Base-by-base conservation (phyloP, 2,888 invertebrate genomes). In the Cataglyphis livida region DNA sequence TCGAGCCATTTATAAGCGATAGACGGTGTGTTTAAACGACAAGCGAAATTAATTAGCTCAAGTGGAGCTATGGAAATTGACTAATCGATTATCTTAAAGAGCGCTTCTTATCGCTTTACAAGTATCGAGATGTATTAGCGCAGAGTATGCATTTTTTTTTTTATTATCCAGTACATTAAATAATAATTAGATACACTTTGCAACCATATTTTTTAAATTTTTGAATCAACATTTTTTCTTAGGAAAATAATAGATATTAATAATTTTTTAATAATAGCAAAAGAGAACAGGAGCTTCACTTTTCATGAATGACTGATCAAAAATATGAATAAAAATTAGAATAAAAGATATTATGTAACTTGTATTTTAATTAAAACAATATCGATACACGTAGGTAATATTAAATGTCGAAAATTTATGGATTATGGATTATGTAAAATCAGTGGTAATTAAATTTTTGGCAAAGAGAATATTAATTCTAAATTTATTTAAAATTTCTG, bases 11-110 rank as follows among this genome's bases (percentile, higher is more conserved):
- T 84, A 75, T 84, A 81, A 51, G 62, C 38, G 76, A 66, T 54
- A 62, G 62, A 57, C 48, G 38, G 9, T 54, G 32, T 48, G 71
- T 57, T 75, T 73, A 74, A 54, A 41, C 54, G 73, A 68, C 81
- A 32, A 75, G 59, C 57, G 68, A 71, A 75, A 88, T 85, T 82
- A 84, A 88, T 85, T 82, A 71, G 57, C 48, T 10, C 66, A 62
- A 61, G 54, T 57, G 65, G 25, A 66, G 51, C 38, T 32, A 21
- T 18, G 25, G 41, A 32, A 59, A 57, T 57, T 74, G 68, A 59
- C 38, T 41, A 64, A 84, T 84, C 71, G 70, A 81, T 85, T 70
- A 35, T 75, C 25, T 76, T 57, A 32, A 28, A 28, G 25, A 28
- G 18, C 12, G 41, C 28, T 38, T 21, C 25, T 48, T 48, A 6